Percentiles rank a stretch among this genome's conserved stretches.
Conservation (phyloP, 2,113 vertebrate species). For the Sakesphorus luctuosus region DNA sequence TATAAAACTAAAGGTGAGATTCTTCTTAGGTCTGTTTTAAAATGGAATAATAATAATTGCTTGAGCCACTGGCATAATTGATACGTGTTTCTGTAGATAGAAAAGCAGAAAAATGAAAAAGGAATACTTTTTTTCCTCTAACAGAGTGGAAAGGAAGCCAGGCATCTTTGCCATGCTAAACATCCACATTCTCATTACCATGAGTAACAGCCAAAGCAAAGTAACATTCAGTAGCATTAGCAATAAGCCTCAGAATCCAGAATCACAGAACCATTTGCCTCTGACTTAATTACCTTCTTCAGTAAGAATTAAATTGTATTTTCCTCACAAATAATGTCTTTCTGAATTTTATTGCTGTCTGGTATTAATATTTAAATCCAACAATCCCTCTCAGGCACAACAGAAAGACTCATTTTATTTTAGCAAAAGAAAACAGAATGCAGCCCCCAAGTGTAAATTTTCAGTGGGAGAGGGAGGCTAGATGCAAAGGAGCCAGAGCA, state of each 20-base stretch:
- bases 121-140: background rate
- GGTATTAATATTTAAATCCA: slow-evolving; percentile 60
- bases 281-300: slow-evolving; percentile 64
- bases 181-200: slow-evolving; percentile 30
- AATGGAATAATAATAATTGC: slow-evolving; percentile 7
- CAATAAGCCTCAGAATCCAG: slow-evolving; percentile 46
- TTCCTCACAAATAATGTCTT: slow-evolving; percentile 50
- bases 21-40: background rate
- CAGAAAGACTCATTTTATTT: slow-evolving; percentile 53
- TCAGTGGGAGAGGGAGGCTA: background rate
- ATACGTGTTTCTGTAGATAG: background rate
- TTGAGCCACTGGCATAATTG: background rate
- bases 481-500: background rate
- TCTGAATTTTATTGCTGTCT: slow-evolving; percentile 32
- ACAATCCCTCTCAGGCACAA: background rate
- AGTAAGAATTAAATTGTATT: slow-evolving; percentile 61
- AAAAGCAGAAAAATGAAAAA: background rate
- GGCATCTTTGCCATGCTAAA: background rate
- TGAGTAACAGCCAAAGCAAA: slow-evolving; percentile 33
- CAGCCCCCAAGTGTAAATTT: background rate
- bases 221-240: slow-evolving; percentile 30
- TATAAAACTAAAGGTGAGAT: background rate
- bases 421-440: slow-evolving; percentile 32
- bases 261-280: slow-evolving; percentile 46
- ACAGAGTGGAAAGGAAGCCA: background rate